Conservation (phyloP, 2,888 invertebrate species). For the Craniophora ligustri region DNA sequence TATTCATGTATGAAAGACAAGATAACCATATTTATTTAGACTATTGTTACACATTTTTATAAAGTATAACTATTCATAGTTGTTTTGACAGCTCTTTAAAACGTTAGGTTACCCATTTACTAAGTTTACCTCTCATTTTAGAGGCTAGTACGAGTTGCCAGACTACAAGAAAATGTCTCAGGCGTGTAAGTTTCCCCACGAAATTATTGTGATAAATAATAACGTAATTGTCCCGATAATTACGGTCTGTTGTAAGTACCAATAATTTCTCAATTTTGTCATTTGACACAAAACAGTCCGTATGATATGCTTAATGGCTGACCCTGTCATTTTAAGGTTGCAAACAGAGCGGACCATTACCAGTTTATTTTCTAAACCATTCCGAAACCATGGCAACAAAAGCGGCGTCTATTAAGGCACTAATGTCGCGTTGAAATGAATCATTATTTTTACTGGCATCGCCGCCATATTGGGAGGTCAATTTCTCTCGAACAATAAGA, state of each 20-base stretch:
- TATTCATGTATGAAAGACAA: neutral
- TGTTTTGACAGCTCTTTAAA: no score
- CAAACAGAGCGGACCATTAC: conserved; percentile 38
- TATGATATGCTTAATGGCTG: conserved; percentile 44
- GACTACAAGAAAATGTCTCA: no score
- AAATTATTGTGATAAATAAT: no score
- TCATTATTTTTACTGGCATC: conserved; percentile 56
- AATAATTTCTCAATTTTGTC: conserved; percentile 35
- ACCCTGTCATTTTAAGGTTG: conserved; percentile 33
- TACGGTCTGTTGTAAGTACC: no score
- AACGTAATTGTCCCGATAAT: no score
- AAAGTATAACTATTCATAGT: conserved; percentile 31
- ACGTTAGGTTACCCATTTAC: no score
- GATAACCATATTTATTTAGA: neutral
- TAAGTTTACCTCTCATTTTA: no score
- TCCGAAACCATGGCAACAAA: conserved; percentile 46
- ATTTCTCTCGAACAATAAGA: conserved; percentile 53
- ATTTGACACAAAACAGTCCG: conserved; percentile 37
- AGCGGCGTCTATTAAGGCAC: conserved; percentile 41
- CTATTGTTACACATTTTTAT: neutral
- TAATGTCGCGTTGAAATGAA: conserved; percentile 50
- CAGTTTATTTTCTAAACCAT: conserved; percentile 47
- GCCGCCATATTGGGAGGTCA: conserved; percentile 53
- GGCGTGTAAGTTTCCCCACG: no score
- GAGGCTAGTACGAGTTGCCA: no score